phyloP scores from a whole-genome alignment of 2,888 invertebrate genomes.

The Apamea crenata region DNA sequence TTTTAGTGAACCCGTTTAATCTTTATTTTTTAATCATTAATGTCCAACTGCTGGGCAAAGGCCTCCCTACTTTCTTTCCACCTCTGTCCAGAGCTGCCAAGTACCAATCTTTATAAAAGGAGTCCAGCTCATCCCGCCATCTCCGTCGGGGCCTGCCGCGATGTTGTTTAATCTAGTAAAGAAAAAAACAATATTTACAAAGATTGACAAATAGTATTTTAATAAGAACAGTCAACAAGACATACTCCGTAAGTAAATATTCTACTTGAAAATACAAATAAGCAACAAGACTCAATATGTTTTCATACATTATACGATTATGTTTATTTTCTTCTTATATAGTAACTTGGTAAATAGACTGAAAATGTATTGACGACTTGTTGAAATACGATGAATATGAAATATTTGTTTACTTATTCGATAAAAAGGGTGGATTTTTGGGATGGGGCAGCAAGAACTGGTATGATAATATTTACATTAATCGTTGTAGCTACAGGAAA shows the following conservation, averaged over 20 bases:
- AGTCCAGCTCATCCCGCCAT: neutral
- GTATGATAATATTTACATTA: neutral
- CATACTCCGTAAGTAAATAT: conserved; percentile 15
- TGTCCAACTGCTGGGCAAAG: neutral
- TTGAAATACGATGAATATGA: conserved; percentile 31
- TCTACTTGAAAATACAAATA: conserved; percentile 23
- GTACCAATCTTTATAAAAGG: neutral
- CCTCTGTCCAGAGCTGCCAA: neutral
- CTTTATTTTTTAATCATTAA: too few species aligned
- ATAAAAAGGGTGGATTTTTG: neutral
- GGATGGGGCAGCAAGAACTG: neutral
- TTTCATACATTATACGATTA: conserved; percentile 2
- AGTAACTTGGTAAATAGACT: conserved; percentile 26
- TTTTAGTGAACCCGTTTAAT: too few species aligned
- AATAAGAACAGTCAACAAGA: conserved; percentile 27
- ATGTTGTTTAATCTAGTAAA: neutral
- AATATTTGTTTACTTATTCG: conserved; percentile 13
- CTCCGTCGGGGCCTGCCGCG: neutral
- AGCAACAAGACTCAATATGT: conserved; percentile 36
- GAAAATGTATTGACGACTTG: conserved; percentile 47
- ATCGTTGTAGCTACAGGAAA: neutral
- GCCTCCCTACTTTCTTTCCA: neutral
- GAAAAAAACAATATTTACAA: neutral
- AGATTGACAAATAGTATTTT: conserved; percentile 13
- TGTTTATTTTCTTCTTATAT: conserved; percentile 28